Base-by-base conservation (phyloP, 2,113 vertebrate genomes). In the Phocoena phocoena region DNA sequence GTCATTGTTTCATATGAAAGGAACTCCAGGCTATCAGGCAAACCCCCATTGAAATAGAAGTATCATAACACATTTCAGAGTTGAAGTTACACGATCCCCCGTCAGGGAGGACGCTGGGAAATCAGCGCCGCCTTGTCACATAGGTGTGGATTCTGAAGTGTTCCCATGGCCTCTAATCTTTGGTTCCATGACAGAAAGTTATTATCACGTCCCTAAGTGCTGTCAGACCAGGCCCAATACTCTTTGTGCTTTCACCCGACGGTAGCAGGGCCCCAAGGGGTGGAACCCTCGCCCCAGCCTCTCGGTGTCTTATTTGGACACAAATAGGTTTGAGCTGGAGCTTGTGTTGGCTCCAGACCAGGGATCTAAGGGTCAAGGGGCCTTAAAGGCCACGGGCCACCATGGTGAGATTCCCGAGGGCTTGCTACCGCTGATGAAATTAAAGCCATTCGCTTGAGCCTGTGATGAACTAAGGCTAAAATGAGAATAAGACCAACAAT, bases 141-240 rank as follows among this genome's bases (percentile, higher is more conserved):
- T 4, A 60, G 87, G 60, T 53, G 28, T 65, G 73, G 62, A 17
- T 62, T 65, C 92, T 6, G n/a, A 25, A 25, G 47, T 68, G 55
- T 93, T 84, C 79, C 87, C 92, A 93, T 2, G 5, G 62, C 58
- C 82, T 88, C 50, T 65, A 70, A 13, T 73, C 91, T 92, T 67
- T 5, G 53, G 47, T 47, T 82, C 67, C 15, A 5, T 12, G 88
- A 92, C 70, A 36, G 87, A 28, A 83, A 70, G 80, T 62, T 20
- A 33, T 68, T 21, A 23, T 84, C 96, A 60, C 44, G 2, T 73
- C 44, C 14, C 25, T 28, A 23, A 80, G 88, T 58, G 84, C 82
- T 44, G 58, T 44, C 62, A 68, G 76, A 13, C 18, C 2, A 41
- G 80, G 33, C 47, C 26, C 21, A 17, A 18, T 5, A 31, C 0